phyloP scores from a whole-genome alignment of 2,113 vertebrate species.

The Poeciliopsis retropinna region DNA sequence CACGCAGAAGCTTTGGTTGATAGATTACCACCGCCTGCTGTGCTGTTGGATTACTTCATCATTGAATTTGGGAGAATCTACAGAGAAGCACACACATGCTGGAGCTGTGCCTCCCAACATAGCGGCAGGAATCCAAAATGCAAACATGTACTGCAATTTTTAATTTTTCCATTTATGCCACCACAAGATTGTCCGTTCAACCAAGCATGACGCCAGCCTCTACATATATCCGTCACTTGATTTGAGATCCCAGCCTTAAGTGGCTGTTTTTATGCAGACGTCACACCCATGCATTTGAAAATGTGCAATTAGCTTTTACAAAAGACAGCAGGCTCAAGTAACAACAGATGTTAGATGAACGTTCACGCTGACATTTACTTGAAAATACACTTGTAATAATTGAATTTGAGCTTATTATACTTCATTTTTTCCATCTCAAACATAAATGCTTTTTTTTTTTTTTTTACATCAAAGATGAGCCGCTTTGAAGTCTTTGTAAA shows the following conservation, averaged over 20 bases:
- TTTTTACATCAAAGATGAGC: background rate
- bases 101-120: conserved; percentile 35
- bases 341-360: background rate
- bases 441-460: background rate
- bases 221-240: conserved; percentile 3
- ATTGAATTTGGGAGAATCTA: conserved; percentile 34
- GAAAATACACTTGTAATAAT: background rate
- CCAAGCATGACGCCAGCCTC: conserved; percentile 4
- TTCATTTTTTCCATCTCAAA: conserved; percentile 6
- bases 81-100: conserved; percentile 34
- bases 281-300: background rate
- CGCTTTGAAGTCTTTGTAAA: conserved; percentile 19
- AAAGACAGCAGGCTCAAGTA: background rate
- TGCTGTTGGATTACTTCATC: conserved; percentile 39
- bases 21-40: conserved; percentile 64
- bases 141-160: background rate
- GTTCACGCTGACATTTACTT: background rate
- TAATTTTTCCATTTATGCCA: background rate
- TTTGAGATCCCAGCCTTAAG: conserved; percentile 30
- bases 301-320: conserved; percentile 18
- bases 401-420: background rate
- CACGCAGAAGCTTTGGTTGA: conserved; percentile 40
- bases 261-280: conserved; percentile 18
- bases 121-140: conserved; percentile 47
- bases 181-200: background rate